phyloP scores from a whole-genome alignment of 1,140 invertebrate genomes.

The Pseudobourletiella spinata region DNA sequence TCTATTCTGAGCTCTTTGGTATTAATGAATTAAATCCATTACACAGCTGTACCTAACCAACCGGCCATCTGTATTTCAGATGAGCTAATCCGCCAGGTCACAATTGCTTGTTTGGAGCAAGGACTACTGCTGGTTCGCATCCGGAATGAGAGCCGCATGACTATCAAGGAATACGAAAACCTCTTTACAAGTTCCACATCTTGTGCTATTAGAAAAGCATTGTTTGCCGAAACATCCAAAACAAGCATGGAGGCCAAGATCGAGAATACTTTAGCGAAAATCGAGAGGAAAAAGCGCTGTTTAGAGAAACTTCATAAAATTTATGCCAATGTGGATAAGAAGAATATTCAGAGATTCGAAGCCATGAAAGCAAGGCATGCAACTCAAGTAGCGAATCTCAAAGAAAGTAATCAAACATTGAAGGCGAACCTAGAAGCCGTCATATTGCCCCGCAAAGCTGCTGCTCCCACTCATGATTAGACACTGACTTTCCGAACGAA shows the following conservation, averaged over 20 bases:
- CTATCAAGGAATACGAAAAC: constrained; percentile 85
- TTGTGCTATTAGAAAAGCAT: constrained; percentile 95
- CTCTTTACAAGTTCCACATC: constrained; percentile 95
- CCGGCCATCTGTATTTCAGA: constrained; percentile 47
- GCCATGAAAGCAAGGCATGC: not conserved
- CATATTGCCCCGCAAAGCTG: not conserved
- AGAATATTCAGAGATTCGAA: constrained; percentile 44
- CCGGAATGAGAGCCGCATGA: constrained; percentile 91
- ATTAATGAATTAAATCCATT: constrained; percentile 32
- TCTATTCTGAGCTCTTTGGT: constrained; percentile 97
- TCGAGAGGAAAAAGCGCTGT: constrained; percentile 59
- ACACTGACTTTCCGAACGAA: too few species aligned
- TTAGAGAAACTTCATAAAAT: constrained; percentile 67
- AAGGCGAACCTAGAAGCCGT: not conserved
- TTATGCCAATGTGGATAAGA: constrained; percentile 73
- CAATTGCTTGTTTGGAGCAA: constrained; percentile 92
- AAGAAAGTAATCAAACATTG: not conserved
- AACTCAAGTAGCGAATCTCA: not conserved
- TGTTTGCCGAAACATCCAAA: constrained; percentile 59
- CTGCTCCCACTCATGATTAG: too few species aligned
- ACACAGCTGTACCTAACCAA: not conserved
- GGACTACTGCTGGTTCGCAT: constrained; percentile 83
- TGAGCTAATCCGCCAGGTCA: constrained; percentile 87
- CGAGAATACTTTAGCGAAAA: constrained; percentile 47
- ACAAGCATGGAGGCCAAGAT: constrained; percentile 56